phyloP scores from a whole-genome alignment of 1,140 invertebrate genomes.

The Megalonaias nervosa region DNA sequence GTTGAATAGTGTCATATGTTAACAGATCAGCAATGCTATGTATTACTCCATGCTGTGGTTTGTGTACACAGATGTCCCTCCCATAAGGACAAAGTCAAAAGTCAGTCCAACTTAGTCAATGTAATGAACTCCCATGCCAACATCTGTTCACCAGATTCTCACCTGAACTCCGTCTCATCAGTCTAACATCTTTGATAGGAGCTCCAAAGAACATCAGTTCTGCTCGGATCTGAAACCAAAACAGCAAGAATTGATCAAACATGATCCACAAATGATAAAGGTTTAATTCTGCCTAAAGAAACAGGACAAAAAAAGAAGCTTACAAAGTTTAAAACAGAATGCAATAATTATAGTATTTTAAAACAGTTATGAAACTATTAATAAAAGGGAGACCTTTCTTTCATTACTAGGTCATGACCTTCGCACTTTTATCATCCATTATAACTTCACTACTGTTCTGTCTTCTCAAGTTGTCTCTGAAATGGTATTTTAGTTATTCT shows the following conservation, averaged over 20 bases:
- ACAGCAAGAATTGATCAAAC: not conserved
- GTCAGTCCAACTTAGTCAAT: no score
- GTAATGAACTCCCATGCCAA: no score
- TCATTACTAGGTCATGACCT: not conserved
- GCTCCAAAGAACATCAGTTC: conserved; percentile 64
- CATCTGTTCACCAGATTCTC: conserved; percentile 25
- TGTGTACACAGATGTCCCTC: no score
- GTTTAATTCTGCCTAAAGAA: not conserved
- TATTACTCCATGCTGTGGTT: no score
- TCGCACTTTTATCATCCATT: not conserved
- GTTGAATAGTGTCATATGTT: no score
- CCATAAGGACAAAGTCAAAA: no score
- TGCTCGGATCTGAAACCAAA: conserved; percentile 60
- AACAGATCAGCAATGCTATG: no score
- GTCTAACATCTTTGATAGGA: conserved; percentile 85
- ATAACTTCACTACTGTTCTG: no score
- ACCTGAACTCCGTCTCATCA: conserved; percentile 91
- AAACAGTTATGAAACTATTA: not conserved
- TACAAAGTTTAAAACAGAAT: not conserved
- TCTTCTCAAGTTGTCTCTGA: no score
- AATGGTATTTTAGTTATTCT: no score
- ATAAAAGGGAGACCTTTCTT: not conserved
- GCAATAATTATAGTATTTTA: not conserved
- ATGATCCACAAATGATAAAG: not conserved
- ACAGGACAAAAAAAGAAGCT: not conserved